Conservation (phyloP, 53 echinoderm and acorn worm species). For the Crossaster papposus region DNA sequence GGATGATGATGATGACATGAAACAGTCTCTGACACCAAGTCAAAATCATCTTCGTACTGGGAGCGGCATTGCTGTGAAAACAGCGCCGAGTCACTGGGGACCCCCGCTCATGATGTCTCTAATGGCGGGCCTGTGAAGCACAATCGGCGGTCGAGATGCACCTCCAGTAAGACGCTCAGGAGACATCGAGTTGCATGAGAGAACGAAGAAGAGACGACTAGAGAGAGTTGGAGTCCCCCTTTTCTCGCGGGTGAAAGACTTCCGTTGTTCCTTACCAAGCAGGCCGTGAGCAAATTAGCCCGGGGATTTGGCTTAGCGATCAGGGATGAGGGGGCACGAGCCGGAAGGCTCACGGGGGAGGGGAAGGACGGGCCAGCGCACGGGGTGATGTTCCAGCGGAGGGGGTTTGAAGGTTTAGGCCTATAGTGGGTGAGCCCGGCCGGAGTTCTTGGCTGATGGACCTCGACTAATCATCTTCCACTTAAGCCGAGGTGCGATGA, state of each 20-base stretch:
- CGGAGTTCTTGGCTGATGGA: constrained; percentile 14
- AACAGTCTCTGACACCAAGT: constrained; percentile 22
- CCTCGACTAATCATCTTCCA: constrained; percentile 35
- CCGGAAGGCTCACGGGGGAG: constrained; percentile 34
- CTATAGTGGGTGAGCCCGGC: not conserved
- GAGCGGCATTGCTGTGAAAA: constrained; percentile 46
- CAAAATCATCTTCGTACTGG: not conserved
- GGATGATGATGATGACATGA: constrained; percentile 19
- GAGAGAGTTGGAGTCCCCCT: not conserved
- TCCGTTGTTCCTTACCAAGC: constrained; percentile 55
- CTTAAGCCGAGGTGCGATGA: constrained; percentile 24
- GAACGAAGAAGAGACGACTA: not conserved
- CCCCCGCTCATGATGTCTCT: constrained; percentile 41
- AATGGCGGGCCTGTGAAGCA: constrained; percentile 40
- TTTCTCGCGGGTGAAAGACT: constrained; percentile 38
- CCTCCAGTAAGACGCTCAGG: constrained; percentile 25
- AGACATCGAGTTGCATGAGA: not conserved
- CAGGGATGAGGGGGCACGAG: constrained; percentile 40
- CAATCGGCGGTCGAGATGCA: constrained; percentile 17
- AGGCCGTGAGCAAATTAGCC: constrained; percentile 43
- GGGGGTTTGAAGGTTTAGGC: not conserved
- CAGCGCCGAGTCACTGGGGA: constrained; percentile 39
- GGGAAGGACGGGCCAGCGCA: constrained; percentile 16
- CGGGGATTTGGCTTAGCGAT: constrained; percentile 44
- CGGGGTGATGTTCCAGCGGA: not conserved